Evolutionary conservation across 2,888 invertebrate species (phyloP), one percentile per base, ranked within the genome.

Genomic region (Hydriomena furcata): DNA sequence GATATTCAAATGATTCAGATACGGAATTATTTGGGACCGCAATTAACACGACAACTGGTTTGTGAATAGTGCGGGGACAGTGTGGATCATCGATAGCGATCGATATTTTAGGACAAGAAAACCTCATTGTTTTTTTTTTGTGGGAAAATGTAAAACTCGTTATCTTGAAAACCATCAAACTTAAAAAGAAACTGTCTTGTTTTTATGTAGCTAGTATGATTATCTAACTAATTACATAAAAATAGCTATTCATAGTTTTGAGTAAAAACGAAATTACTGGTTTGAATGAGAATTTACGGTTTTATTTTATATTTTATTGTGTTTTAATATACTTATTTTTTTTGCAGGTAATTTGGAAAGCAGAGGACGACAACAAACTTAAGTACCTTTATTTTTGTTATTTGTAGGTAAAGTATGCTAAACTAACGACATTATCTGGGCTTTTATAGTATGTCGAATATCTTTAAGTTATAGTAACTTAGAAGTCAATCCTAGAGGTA

Each of bases 1-100:
- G 77, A 82, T 86, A 88, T 89, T 86, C 87, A 86, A 89, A 89
- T 87, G 78, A 74, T 78, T 80, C 71, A 79, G 87, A 87, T 90
- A 87, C 87, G 82, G 80, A 88, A n/a, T n/a, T n/a, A n/a, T 87
- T 88, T 79, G 85, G 86, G 87, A 84, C 84, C 81, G 88, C 87
- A 88, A 90, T 89, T 89, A 90, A 88, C 83, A 73, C 83, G 80
- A 75, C 67, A 79, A 89, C 89, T 82, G 87, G 89, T 88, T 86
- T 76, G 45, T 24, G 17, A 27, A 4, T 84, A 84, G 86, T 68
- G 84, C 62, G 73, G 84, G 41, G 55, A 12, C 31, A 23, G 7
- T 6, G 7, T n/a, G n/a, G n/a, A 7, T 2, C 21, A 11, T 45
- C 49, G 53, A 66, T 60, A 61, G 50, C 61, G 52, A 47, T 10